Percentiles rank a stretch among this genome's conserved stretches.
Evolutionary conservation across 2,113 vertebrate species (phyloP).

Genomic region (Arvicanthis niloticus): DNA sequence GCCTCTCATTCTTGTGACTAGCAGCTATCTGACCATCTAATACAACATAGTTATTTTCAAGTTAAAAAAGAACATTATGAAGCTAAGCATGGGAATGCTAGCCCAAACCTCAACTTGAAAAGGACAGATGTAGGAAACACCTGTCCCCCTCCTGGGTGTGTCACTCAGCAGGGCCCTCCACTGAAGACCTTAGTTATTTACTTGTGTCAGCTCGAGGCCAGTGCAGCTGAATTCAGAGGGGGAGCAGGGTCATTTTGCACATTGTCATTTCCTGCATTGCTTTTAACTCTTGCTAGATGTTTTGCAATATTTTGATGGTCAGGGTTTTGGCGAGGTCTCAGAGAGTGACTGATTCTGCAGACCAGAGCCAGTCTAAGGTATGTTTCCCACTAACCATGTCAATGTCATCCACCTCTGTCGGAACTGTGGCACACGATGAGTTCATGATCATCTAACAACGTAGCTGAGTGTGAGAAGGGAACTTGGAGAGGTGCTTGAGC

Average conservation of each 20-base stretch:
- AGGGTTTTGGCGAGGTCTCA: background rate
- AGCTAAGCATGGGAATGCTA: background rate
- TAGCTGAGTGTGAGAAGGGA: background rate
- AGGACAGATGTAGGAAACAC: slow-evolving; percentile 7
- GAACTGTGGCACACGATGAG: background rate
- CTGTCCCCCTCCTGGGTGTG: background rate
- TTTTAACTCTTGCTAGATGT: background rate
- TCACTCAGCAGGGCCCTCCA: background rate
- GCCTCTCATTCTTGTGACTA: background rate
- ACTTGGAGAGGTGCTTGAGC: background rate
- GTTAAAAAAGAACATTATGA: background rate
- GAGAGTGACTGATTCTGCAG: background rate
- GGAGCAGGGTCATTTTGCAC: background rate
- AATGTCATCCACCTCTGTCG: background rate
- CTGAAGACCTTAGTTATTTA: background rate
- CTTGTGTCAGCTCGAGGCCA: background rate
- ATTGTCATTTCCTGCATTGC: background rate
- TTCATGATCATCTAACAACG: background rate
- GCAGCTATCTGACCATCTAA: background rate
- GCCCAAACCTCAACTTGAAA: slow-evolving; percentile 1
- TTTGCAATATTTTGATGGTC: background rate
- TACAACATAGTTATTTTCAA: background rate
- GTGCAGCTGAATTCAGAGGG: background rate
- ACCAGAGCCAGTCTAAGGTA: background rate
- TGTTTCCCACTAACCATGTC: background rate